Conservation (phyloP, 2,888 invertebrate genomes). For the Cistogaster globosa region DNA sequence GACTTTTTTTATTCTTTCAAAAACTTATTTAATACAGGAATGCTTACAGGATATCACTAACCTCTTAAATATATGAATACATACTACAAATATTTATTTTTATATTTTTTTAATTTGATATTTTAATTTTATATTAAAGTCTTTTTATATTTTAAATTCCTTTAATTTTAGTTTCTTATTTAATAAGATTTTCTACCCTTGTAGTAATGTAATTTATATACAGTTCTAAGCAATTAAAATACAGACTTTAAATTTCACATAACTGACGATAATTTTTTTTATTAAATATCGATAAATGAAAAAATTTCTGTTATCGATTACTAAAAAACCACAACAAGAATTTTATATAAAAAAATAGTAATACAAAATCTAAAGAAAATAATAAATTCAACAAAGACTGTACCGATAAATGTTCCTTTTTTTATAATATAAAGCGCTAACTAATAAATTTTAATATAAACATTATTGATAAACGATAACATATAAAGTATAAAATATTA, state of each 20-base stretch:
- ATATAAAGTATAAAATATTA: too few relatives aligned
- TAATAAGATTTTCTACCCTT: neutral
- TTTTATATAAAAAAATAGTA: too few relatives aligned
- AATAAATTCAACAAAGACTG: too few relatives aligned
- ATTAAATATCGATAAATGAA: neutral
- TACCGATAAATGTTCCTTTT: too few relatives aligned
- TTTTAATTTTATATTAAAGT: slow-evolving; percentile 5
- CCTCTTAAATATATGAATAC: slow-evolving; percentile 70
- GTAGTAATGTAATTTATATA: neutral
- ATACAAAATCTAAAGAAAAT: too few relatives aligned
- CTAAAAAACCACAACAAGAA: neutral
- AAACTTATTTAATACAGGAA: slow-evolving; percentile 67
- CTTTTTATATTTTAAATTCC: slow-evolving; percentile 14
- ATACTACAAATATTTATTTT: slow-evolving; percentile 36
- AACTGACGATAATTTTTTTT: neutral
- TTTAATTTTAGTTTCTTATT: neutral
- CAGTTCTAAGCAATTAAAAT: neutral
- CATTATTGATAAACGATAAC: neutral
- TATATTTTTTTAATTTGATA: slow-evolving; percentile 41
- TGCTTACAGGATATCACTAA: slow-evolving; percentile 74
- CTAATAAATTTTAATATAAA: neutral
- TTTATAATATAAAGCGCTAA: neutral
- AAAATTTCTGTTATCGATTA: neutral
- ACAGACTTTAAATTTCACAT: neutral
- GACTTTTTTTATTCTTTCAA: neutral